Evolutionary conservation across 2,888 invertebrate genomes (phyloP), one percentile per base, ranked within the genome.

Genomic region (Anorthoa munda): DNA sequence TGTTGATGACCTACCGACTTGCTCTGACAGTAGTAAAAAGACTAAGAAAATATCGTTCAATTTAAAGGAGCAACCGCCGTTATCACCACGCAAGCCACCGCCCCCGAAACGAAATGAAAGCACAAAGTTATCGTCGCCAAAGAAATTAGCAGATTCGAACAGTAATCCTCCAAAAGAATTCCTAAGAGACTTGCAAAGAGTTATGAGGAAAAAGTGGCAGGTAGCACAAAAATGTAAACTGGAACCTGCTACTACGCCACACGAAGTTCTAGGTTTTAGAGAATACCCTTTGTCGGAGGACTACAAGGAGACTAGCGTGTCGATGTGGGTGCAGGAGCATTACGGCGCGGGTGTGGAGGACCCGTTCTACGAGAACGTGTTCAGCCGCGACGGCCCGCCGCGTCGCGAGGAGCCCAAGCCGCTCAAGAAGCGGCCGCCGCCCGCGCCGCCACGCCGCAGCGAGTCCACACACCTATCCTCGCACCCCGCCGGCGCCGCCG

Each of bases 121-220:
- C 82, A 98, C 98, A 0, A 97, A 97, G 63, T 94, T 98, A 4
- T 97, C 98, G 2, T 98, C 98, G 13, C 98, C 98, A 5, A 98
- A 98, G 91, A 98, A 98, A 86, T 93, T 98, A 46, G 97, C 97
- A 0, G 98, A 98, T 75, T 97, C 97, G 0, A 97, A 97, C 74
- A 97, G 97, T 83, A 98, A 97, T 88, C 98, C 98, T 4, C 98
- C 98, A 0, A 97, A 97, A 45, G 98, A 98, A 75, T 99, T 99
- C 90, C 96, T 99, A 60, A 98, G 98, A 90, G 99, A 99, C 92
- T 95, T 99, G 64, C 99, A 99, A 90, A 97, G 99, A 67, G 99
- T 99, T 0, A 99, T 99, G 98, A 97, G 98, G 83, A 99, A 99
- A 90, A 99, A 99, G 90, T 98, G 98, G 98, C 98, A 98, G 89